A percentile compares a stretch with the other conserved stretches of the same genome.
Evolutionary conservation across 2,113 vertebrate species (phyloP).

Genomic region (Dunckerocampus dactyliophorus): DNA sequence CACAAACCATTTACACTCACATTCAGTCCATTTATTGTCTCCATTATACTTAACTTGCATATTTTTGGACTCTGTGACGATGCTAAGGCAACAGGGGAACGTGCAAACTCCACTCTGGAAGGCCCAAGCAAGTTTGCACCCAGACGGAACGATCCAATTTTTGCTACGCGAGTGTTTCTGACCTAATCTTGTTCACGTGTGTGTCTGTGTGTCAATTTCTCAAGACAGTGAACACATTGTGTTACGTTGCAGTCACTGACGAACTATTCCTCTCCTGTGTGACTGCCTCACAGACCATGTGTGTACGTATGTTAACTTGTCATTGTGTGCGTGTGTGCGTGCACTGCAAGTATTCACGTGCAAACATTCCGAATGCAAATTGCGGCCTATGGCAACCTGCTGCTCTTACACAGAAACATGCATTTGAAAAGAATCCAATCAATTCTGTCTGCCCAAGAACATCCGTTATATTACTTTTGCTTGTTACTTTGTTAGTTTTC

Average conservation of each 20-base stretch:
- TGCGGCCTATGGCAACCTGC: constrained; percentile 16
- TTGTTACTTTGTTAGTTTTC: too few relatives aligned
- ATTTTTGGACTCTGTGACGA: neutral
- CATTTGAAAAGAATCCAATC: neutral
- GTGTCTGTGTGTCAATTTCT: neutral
- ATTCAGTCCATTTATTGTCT: neutral
- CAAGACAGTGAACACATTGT: constrained; percentile 5
- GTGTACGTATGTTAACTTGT: neutral
- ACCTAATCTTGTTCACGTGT: neutral
- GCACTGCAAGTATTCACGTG: neutral
- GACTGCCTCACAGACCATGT: neutral
- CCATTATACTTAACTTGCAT: constrained; percentile 1
- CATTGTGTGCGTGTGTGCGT: neutral
- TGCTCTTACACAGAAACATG: constrained; percentile 8
- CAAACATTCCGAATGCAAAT: constrained; percentile 2
- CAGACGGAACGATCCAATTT: neutral
- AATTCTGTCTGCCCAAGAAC: neutral
- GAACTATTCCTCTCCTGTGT: constrained; percentile 20
- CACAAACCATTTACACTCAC: too few relatives aligned
- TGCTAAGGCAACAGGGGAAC: neutral
- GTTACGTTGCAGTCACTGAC: neutral
- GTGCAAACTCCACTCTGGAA: too few relatives aligned
- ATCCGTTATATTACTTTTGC: neutral
- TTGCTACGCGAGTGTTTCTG: neutral
- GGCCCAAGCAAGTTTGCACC: neutral